Evolutionary conservation across 2,888 invertebrate genomes (phyloP), one percentile per base, ranked within the genome.

Genomic region (Hylaea fasciaria): DNA sequence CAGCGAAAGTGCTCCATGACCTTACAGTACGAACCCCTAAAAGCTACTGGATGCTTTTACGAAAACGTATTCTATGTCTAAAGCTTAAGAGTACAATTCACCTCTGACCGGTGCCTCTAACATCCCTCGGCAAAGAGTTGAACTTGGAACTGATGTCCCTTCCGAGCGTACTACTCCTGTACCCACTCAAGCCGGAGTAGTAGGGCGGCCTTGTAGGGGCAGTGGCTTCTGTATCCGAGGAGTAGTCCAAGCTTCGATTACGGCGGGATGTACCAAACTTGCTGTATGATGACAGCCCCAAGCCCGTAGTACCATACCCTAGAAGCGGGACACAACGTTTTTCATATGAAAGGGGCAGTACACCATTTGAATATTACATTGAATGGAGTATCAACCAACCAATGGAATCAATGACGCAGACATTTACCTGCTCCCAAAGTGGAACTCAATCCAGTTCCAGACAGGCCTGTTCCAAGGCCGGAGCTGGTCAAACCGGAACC

Each of bases 171-270:
- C 91, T 91, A 78, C 92, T 92, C 57, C 91, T 81, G 57, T 92
- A 92, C 22, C 92, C 91, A 71, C 91, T 91, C 41, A 92, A 78
- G 12, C 91, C 94, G 72, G 96, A 95, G 85, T 97, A 96, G 80
- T 97, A 96, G 52, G 96, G 95, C 69, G 92, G 83, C 64, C 95
- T 93, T 12, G 96, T 95, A 7, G 96, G 96, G 64, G 96, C 96
- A 0, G 96, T 96, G n/a, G 97, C 97, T 91, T 99, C 98, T 0
- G 98, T 98, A 81, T 98, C 98, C 50, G 98, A 98, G 22, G 98
- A 98, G 86, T 98, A 98, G 88, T 98, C 97, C 81, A 98, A 91
- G 69, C 96, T 96, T 73, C 97, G 93, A 74, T 96, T 95, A 67
- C 97, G 94, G 75, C 97, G 93, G 0, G 94, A 94, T 64, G 96